These are phyloP conservation scores for Dynastes maya DNA, from an alignment of 2,888 invertebrate species.

Conservation along the genomic window DNA sequence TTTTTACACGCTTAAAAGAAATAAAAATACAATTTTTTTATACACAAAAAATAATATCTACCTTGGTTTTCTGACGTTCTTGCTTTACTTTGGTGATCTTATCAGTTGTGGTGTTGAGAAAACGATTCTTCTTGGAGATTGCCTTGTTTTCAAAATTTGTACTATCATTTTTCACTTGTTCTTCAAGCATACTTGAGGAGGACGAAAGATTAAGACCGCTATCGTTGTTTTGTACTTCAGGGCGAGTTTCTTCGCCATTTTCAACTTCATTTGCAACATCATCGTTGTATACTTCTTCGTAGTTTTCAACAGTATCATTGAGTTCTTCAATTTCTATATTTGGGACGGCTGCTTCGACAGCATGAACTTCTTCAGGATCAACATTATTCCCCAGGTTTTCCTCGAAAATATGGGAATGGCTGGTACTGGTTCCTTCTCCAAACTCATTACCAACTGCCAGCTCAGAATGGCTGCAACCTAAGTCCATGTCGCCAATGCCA, in stretches of 20 bases:
- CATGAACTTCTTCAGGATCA: neutral
- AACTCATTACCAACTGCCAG: neutral
- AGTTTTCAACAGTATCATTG: too few relatives aligned
- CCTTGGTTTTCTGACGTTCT: slow-evolving; percentile 33
- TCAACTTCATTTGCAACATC: too few relatives aligned
- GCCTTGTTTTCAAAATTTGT: neutral
- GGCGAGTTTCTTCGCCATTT: neutral
- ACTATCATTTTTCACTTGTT: neutral
- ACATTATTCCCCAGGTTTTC: neutral
- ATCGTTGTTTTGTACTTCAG: neutral
- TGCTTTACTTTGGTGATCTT: neutral
- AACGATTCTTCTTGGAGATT: neutral
- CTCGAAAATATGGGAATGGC: neutral
- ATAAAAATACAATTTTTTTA: neutral
- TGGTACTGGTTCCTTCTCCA: neutral
- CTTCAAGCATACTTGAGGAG: too few relatives aligned
- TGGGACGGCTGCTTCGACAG: neutral
- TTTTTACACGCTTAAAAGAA: slow-evolving; percentile 17
- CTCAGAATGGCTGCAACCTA: neutral
- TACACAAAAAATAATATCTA: neutral
- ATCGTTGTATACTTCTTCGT: too few relatives aligned
- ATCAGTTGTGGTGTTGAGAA: neutral
- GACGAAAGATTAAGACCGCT: too few relatives aligned
- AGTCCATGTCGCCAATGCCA: slow-evolving; percentile 24
- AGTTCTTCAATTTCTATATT: neutral